Base-by-base conservation (phyloP, 2,888 invertebrate genomes). In the Lasioglossum marginatum region DNA sequence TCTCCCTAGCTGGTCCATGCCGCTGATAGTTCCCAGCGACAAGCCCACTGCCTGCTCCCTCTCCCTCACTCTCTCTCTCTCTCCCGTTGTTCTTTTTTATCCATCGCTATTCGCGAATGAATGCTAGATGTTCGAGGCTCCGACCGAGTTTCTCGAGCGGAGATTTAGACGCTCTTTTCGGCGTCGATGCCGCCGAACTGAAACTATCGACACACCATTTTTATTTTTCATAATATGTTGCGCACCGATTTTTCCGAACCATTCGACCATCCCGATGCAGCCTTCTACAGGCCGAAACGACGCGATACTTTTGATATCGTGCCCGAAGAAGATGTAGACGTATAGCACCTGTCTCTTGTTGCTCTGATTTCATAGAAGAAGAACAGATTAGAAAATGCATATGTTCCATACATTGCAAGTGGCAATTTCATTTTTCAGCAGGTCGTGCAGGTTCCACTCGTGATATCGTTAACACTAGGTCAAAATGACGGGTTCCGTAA, bases 11-110 rank as follows among this genome's bases (percentile, higher is more conserved):
- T 76, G 81, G 31, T 77, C 79, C 73, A 75, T 71, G 72, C 60
- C 74, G 80, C 27, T 76, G 81, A 87, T 82, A 82, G 78, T 89
- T 87, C 66, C 75, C 77, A 83, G 48, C 78, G 83, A 79, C 81
- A 60, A 82, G 66, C 63, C 74, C 71, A 45, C 73, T 72, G 48
- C 68, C 71, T 31, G 40, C 19, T 6, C 27, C 5, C n/a, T 19
- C 63, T 57, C 27, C 27, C 14, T 27, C 14, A 27, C 27, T 5
- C 27, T 27, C 60, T 27, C 1, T 16, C 1, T 8, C 5, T 79
- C n/a, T 48, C 34, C 6, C 23, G 45, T 52, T 45, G 48, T 71
- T 31, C 48, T 71, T 37, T 68, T 8, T 19, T 37, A 45, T 43
- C 48, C n/a, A 37, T 66, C 37, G 31, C 40, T 45, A 45, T 73